Evolutionary conservation across 2,113 vertebrate genomes (phyloP).

Genomic region (Planiliza haematocheilus): DNA sequence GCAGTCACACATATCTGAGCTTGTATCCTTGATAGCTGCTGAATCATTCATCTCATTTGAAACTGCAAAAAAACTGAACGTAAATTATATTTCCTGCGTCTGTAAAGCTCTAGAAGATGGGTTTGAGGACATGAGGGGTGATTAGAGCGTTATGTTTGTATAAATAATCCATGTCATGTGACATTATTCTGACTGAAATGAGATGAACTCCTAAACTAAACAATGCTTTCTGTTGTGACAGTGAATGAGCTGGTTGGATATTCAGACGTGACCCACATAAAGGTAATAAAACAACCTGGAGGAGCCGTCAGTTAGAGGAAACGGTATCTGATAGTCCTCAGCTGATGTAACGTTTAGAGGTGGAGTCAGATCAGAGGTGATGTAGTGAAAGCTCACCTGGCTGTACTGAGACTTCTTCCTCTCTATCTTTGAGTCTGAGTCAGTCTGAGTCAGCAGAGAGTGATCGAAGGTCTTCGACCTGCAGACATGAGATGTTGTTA

Average conservation of each 20-base stretch:
- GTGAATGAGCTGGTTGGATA: no score
- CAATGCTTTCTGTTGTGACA: no score
- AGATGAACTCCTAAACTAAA: no score
- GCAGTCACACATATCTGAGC: no score
- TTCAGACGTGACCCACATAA: no score
- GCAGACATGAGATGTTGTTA: background rate
- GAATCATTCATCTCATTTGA: no score
- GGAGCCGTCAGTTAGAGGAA: no score
- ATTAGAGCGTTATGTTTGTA: background rate
- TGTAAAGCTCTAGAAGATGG: no score
- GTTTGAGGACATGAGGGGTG: background rate
- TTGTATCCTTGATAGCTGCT: no score
- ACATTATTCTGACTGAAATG: background rate
- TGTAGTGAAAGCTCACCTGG: constrained; percentile 81
- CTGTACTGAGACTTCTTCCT: constrained; percentile 90
- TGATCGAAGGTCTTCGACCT: constrained; percentile 89
- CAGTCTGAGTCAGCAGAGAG: constrained; percentile 72
- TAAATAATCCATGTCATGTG: background rate
- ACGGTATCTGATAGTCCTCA: constrained; percentile 1
- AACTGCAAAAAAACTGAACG: no score
- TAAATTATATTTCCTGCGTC: no score
- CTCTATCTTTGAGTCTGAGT: constrained; percentile 86
- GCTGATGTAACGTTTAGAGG: constrained; percentile 7
- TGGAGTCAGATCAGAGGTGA: constrained; percentile 9
- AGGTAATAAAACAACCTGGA: no score